A percentile compares a stretch with the other conserved stretches of the same genome.
Evolutionary conservation across 92 coral and sea anemone species (phyloP).

Genomic region (Phenganax subtilis): DNA sequence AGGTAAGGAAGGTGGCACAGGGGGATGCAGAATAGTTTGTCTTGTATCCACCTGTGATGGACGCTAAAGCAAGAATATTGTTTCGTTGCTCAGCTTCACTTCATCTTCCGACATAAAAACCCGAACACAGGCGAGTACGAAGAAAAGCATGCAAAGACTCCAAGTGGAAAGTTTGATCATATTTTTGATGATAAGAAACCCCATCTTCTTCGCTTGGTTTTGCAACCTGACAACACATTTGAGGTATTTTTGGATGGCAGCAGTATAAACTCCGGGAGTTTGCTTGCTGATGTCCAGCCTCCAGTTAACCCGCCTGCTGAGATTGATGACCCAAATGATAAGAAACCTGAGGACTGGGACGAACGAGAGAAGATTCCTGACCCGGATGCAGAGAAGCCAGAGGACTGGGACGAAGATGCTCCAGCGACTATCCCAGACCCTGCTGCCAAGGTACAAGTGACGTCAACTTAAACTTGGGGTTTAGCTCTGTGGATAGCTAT

Average conservation of each 20-base stretch:
- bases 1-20: slow-evolving; percentile 48
- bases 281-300: slow-evolving; percentile 84
- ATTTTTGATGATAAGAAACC: slow-evolving; percentile 98
- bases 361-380: slow-evolving; percentile 97
- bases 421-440: slow-evolving; percentile 88
- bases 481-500: no score
- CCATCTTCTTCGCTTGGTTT: slow-evolving; percentile 77
- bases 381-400: slow-evolving; percentile 97
- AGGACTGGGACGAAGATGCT: slow-evolving; percentile 99
- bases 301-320: slow-evolving; percentile 92
- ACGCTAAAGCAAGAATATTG: not conserved
- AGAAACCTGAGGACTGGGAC: slow-evolving; percentile 96
- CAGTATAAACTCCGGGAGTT: slow-evolving; percentile 70
- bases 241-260: slow-evolving; percentile 86
- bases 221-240: slow-evolving; percentile 77
- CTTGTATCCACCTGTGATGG: no score
- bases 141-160: slow-evolving; percentile 97
- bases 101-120: slow-evolving; percentile 93
- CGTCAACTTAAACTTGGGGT: no score
- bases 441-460: slow-evolving; percentile 53
- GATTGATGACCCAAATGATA: slow-evolving; percentile 84
- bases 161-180: slow-evolving; percentile 89
- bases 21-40: no score
- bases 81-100: slow-evolving; percentile 68
- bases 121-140: slow-evolving; percentile 74